These are phyloP conservation scores for Phalloptychus januarius DNA, from an alignment of 2,797 vertebrate species.

Conservation along the genomic window DNA sequence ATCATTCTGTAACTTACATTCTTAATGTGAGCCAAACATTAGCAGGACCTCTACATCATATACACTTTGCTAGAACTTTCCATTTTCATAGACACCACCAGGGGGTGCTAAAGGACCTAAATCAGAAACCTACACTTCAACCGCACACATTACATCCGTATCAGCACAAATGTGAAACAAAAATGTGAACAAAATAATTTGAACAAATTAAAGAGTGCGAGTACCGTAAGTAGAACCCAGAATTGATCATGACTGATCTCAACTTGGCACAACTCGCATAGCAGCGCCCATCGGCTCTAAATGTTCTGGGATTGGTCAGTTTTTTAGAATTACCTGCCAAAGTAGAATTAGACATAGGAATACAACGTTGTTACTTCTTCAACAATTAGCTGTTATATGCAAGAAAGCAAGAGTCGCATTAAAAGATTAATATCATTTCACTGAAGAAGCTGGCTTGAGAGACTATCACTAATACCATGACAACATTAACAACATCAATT, in stretches of 20 bases:
- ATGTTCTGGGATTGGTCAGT: conserved; percentile 1
- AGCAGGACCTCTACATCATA: too few species aligned
- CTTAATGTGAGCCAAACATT: too few species aligned
- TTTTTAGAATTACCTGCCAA: not conserved
- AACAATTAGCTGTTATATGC: not conserved
- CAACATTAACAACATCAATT: conserved; percentile 42
- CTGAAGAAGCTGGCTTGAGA: conserved; percentile 20
- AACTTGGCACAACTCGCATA: not conserved
- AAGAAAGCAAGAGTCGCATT: not conserved
- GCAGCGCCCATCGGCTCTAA: not conserved
- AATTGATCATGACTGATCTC: not conserved
- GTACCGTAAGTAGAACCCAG: not conserved
- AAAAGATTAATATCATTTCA: conserved; percentile 8
- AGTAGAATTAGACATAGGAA: not conserved
- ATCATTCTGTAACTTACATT: too few species aligned
- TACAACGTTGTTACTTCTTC: not conserved
- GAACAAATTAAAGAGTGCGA: not conserved
- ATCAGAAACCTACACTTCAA: too few species aligned
- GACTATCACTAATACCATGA: conserved; percentile 35
- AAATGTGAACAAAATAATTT: not conserved
- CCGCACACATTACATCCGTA: too few species aligned
- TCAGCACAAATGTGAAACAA: too few species aligned
- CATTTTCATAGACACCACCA: too few species aligned
- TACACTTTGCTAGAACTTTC: too few species aligned
- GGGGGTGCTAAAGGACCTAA: too few species aligned